These are phyloP conservation scores for Megatriorchis doriae DNA, from an alignment of 2,113 vertebrate species.

Conservation along the genomic window DNA sequence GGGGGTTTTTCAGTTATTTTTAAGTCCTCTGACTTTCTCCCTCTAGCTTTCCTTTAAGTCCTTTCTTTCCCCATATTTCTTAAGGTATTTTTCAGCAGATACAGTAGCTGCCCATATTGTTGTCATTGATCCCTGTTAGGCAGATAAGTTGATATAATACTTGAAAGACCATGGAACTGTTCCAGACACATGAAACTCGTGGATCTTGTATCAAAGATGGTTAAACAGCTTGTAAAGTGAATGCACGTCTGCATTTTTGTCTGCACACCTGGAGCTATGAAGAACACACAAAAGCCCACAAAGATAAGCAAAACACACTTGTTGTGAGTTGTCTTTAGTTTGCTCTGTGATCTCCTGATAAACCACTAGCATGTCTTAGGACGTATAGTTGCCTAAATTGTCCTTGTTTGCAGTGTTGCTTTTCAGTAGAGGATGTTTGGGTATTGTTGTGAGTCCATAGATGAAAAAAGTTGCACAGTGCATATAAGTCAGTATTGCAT, in stretches of 20 bases:
- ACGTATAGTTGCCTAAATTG: background rate
- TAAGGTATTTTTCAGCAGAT: too few species aligned
- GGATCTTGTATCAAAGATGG: background rate
- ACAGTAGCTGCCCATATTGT: too few species aligned
- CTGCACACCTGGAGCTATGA: background rate
- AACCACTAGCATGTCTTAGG: background rate
- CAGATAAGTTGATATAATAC: background rate
- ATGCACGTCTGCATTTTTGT: background rate
- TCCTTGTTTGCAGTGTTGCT: background rate
- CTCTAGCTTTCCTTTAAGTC: background rate
- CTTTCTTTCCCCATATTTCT: background rate
- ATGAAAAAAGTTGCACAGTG: background rate
- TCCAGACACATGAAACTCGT: background rate
- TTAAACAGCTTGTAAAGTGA: background rate
- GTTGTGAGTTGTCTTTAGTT: background rate
- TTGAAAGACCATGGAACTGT: background rate
- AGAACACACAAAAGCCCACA: background rate
- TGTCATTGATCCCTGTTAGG: background rate
- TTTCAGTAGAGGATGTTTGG: background rate
- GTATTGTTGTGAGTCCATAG: background rate
- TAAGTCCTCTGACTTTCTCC: background rate
- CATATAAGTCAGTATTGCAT: background rate
- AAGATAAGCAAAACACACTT: background rate
- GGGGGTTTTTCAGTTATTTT: background rate
- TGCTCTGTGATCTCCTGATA: background rate